Base-by-base conservation (phyloP, 2,113 vertebrate genomes). In the Gnathonemus longibarbis region DNA sequence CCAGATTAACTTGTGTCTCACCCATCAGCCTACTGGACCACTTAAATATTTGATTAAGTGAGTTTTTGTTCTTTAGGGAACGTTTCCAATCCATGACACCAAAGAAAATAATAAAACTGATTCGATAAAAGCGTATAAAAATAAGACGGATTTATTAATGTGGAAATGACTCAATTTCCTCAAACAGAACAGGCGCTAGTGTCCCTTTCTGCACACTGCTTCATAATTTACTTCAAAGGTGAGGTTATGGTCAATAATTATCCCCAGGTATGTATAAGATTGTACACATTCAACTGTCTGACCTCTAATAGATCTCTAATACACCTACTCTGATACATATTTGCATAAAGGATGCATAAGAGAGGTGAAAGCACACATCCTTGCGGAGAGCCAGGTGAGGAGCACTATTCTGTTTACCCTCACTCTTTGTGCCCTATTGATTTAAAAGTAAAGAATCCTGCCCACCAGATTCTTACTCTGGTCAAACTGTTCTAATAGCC, bases 261-360 rank as follows among this genome's bases (percentile, higher is more conserved):
- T 52, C 50, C 50, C 50, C 50, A 52, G 50, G 50, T 17, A 52
- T 52, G 3, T 52, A 9, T 56, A 21, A 56, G 17, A 56, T 35
- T 89, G 27, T n/a, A 84, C 50, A 83, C 70, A 53, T 84, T 89
- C 46, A 70, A 89, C 31, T 39, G 80, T 46, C 52, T 85, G 80
- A 42, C 89, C 80, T 80, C 45, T 85, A 48, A 48, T 85, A 39
- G 21, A 13, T 42, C 39, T 42, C 39, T 4, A 42, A 42, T 42
- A 42, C n/a, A 27, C 27, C 9, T 74, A 35, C 8, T 74, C 70
- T 35, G 27, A 31, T 15, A 74, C 17, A 74, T 35, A 74, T 35
- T 74, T 27, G 70, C 24, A 8, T 74, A 35, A 13, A 35, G 15
- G 15, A 52, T 52, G 50, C 50, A 52, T 52, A 52, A 74, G 13